Evolutionary conservation across 2,797 vertebrate genomes (phyloP).

Genomic region (Pseudochirops cupreus): DNA sequence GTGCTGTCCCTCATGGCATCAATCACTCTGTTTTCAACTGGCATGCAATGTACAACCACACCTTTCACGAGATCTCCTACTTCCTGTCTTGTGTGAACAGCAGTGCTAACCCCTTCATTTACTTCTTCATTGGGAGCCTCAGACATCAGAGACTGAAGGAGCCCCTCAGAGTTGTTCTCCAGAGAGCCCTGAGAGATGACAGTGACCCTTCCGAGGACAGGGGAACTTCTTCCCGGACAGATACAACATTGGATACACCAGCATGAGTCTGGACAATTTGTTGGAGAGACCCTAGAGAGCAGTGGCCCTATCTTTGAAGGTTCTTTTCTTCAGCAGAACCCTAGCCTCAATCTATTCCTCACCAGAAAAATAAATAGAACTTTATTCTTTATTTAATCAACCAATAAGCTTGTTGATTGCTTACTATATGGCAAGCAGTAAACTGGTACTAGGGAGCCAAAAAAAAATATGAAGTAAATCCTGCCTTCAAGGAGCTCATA

Average conservation of each 20-base stretch:
- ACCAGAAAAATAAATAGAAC: not conserved
- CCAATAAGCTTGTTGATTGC: not conserved
- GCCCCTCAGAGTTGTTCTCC: not conserved
- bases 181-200: slow-evolving; percentile 2
- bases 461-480: not conserved
- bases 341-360: not conserved
- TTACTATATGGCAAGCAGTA: not conserved
- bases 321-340: not conserved
- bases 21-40: not conserved
- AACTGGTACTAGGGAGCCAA: not conserved
- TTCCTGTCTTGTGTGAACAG: not conserved
- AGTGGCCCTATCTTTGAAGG: not conserved
- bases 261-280: not conserved
- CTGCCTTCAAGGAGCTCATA: not conserved
- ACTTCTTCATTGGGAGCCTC: not conserved
- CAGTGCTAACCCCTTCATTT: slow-evolving; percentile 20
- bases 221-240: not conserved
- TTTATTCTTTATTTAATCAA: not conserved
- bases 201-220: not conserved
- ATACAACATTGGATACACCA: not conserved
- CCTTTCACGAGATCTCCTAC: not conserved
- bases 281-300: not conserved
- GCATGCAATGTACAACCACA: too few species aligned
- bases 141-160: not conserved
- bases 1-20: not conserved